Base-by-base conservation (phyloP, 2,888 invertebrate genomes). In the Melanotus villosus region DNA sequence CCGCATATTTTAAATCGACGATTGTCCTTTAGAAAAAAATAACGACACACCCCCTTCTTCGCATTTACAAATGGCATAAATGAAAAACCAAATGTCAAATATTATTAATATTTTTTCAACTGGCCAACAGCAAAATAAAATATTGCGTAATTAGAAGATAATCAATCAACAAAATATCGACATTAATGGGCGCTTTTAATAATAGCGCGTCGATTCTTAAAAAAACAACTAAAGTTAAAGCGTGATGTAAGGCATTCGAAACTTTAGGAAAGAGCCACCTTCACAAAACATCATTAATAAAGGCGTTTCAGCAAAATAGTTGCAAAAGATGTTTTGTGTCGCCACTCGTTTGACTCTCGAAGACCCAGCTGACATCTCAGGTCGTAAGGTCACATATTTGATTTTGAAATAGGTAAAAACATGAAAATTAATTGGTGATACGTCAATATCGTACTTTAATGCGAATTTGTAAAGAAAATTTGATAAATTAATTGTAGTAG, bases 371-470 rank as follows among this genome's bases (percentile, higher is more conserved):
- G 68, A 68, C 68, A 68, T 58, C 47, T 52, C 36, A 41, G 69
- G 59, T 65, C 65, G 36, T 65, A 57, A 69, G 69, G 69, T 69
- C 60, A 26, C n/a, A 45, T 64, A 68, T 68, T 68, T 58, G 68
- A 60, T 69, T 69, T 69, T 59, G 69, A 69, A 69, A 69, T 65
- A 38, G 54, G n/a, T 14, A n/a, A 41, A 45, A 66, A 54, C 65
- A 52, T 38, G 50, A 57, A 58, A 65, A 59, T 56, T 64, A 52
- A 57, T 65, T 59, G 36, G 45, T 43, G 32, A 54, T 52, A 18
- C 34, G 14, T 54, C 45, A 64, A n/a, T 64, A 43, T 41, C 26
- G 10, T 16, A 16, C 30, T 54, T 32, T 19, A 32, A 43, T 32
- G 14, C 43, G 2, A 19, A 19, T 18, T 41, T n/a, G n/a, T n/a